These are phyloP conservation scores for Micromesistius poutassou DNA, from an alignment of 2,797 vertebrate genomes.

Conservation along the genomic window DNA sequence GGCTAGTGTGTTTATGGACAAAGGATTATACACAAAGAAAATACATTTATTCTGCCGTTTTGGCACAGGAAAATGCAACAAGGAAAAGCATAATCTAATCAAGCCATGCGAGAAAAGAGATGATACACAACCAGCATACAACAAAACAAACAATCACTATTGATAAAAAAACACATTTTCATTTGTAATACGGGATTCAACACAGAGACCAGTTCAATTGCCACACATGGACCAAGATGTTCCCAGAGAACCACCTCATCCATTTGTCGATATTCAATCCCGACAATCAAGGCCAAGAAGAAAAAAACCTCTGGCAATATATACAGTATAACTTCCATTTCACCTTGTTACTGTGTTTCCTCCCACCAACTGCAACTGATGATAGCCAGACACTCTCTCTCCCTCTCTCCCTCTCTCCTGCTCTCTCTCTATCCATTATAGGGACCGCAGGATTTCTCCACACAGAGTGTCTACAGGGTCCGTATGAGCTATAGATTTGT, in stretches of 20 bases:
- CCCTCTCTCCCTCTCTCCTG: not conserved
- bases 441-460: too few species aligned
- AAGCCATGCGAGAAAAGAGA: too few species aligned
- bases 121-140: not conserved
- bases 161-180: not conserved
- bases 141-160: not conserved
- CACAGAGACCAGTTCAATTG: not conserved
- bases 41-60: too few species aligned
- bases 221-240: not conserved
- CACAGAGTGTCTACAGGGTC: too few species aligned
- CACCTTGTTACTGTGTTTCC: conserved; percentile 43
- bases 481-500: too few species aligned
- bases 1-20: not conserved
- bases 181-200: not conserved
- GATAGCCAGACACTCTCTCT: conserved; percentile 13
- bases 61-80: too few species aligned
- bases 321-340: conserved; percentile 9
- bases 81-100: too few species aligned
- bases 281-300: not conserved
- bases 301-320: conserved; percentile 14
- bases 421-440: not conserved
- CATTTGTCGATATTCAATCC: not conserved
- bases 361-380: conserved; percentile 15
- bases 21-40: too few species aligned
- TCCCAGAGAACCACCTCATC: not conserved